phyloP scores from a whole-genome alignment of 1,140 invertebrate species.

The Trichogramma pretiosum region DNA sequence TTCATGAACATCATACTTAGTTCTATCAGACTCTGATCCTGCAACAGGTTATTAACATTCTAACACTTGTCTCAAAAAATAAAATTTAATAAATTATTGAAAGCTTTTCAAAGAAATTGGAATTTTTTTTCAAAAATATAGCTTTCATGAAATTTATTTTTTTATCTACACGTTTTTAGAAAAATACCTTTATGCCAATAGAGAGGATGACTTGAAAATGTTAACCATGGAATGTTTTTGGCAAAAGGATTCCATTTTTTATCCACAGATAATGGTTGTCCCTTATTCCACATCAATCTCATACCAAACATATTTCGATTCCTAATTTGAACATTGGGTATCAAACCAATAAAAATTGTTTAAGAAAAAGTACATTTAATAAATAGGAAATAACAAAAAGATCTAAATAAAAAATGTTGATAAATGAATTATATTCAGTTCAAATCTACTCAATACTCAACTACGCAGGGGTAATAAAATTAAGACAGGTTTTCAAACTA shows the following conservation, averaged over 20 bases:
- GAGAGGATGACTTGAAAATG: constrained; percentile 72
- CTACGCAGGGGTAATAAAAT: too few species aligned
- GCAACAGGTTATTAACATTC: constrained; percentile 20
- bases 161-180: not conserved
- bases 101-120: constrained; percentile 5
- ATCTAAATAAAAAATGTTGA: too few species aligned
- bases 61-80: constrained; percentile 4
- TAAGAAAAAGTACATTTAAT: not conserved
- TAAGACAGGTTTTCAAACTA: not conserved
- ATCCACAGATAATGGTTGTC: constrained; percentile 55
- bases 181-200: constrained; percentile 63
- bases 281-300: constrained; percentile 67
- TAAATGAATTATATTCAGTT: too few species aligned
- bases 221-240: constrained; percentile 67
- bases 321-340: constrained; percentile 37
- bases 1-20: constrained; percentile 51
- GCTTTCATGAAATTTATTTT: not conserved
- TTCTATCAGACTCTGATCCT: constrained; percentile 36
- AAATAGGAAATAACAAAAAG: constrained; percentile 3
- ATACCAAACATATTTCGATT: constrained; percentile 63
- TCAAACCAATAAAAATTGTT: constrained; percentile 6
- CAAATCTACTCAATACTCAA: too few species aligned
- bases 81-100: not conserved
- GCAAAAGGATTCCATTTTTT: constrained; percentile 82
- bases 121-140: not conserved